Evolutionary conservation across 2,888 invertebrate genomes (phyloP).

Genomic region (Plusia festucae): DNA sequence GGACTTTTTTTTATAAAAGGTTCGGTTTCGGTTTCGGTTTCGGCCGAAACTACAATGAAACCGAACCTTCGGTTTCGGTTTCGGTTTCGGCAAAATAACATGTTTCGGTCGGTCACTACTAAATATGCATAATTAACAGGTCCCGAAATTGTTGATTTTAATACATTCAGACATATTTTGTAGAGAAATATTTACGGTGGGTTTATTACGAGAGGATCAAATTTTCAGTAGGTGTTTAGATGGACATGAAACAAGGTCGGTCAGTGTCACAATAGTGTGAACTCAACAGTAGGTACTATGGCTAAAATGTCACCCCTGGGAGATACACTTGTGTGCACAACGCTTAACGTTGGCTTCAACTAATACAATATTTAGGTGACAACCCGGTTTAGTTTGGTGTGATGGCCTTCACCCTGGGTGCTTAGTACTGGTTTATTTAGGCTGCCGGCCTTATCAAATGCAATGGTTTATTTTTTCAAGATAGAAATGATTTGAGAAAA

Average conservation of each 20-base stretch:
- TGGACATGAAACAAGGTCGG: background rate
- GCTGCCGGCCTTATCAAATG: too few species aligned
- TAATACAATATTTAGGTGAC: constrained; percentile 23
- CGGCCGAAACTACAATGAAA: too few species aligned
- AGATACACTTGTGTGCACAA: constrained; percentile 8
- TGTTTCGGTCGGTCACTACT: too few species aligned
- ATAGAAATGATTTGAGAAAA: too few species aligned
- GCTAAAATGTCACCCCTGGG: constrained; percentile 14
- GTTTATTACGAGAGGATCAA: background rate
- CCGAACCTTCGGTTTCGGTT: too few species aligned
- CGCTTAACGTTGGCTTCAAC: background rate
- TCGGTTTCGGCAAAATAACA: too few species aligned
- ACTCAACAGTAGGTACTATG: background rate
- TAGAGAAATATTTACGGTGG: background rate
- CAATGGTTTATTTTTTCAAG: too few species aligned
- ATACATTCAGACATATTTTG: background rate
- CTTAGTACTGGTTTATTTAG: too few species aligned
- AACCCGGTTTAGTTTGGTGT: background rate
- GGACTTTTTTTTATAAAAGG: too few species aligned
- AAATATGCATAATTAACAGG: too few species aligned
- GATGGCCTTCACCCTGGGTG: background rate
- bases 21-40: too few species aligned
- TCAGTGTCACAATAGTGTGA: background rate
- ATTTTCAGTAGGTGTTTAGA: background rate
- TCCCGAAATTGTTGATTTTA: background rate